Percentiles rank a stretch among this genome's conserved stretches.
These are phyloP conservation scores for Cherax quadricarinatus DNA, from an alignment of 1,140 invertebrate species.

Conservation along the genomic window DNA sequence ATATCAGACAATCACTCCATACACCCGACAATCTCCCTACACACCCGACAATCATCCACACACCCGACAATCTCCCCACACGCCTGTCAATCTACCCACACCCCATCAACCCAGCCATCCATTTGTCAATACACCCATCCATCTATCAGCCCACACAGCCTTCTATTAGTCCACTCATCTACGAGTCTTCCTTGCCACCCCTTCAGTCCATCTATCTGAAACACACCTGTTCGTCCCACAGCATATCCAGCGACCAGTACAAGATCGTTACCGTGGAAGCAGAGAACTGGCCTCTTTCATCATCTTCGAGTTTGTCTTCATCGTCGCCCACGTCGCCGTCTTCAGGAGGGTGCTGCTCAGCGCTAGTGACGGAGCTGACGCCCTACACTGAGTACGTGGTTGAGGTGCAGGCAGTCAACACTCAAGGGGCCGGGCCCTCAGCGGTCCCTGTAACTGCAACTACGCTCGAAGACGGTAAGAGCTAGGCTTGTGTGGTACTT, in stretches of 20 bases:
- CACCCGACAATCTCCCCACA: no score
- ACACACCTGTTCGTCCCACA: background rate
- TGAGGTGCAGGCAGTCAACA: conserved; percentile 79
- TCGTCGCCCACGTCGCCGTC: conserved; percentile 22
- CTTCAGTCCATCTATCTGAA: background rate
- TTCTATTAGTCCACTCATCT: background rate
- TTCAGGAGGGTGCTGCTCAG: conserved; percentile 45
- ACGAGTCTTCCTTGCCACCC: background rate
- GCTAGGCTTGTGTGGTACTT: no score
- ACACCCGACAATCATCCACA: no score
- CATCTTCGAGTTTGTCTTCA: background rate
- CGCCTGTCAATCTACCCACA: no score
- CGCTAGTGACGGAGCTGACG: conserved; percentile 44
- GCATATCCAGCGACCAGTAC: conserved; percentile 52
- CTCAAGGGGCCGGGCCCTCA: conserved; percentile 77
- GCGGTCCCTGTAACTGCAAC: conserved; percentile 75
- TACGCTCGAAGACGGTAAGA: conserved; percentile 78
- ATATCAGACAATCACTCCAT: no score
- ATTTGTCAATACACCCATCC: no score
- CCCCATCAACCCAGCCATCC: no score
- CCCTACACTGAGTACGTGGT: conserved; percentile 76
- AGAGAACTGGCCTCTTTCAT: conserved; percentile 29
- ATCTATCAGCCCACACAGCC: no score
- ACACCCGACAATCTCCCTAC: no score
- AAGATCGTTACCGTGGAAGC: conserved; percentile 58